Evolutionary conservation across 2,888 invertebrate genomes (phyloP), one percentile per base, ranked within the genome.

Genomic region (Dynastes grantii): DNA sequence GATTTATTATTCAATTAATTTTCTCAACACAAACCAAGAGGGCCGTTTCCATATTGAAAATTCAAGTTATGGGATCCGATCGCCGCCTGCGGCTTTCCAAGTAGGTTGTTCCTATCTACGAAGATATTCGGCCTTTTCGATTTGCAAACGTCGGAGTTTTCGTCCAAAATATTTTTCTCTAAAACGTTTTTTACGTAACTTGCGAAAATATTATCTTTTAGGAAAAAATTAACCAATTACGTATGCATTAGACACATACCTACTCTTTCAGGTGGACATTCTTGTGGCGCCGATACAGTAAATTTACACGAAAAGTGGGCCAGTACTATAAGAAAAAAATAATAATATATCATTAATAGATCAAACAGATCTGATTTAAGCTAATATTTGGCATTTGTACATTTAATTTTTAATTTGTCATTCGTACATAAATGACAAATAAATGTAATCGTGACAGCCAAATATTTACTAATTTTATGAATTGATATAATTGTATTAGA

Each of bases 101-200:
- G 73, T 45, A 83, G 76, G 65, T 81, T 79, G 49, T 83, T 79
- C 51, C 79, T 80, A 64, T 81, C 82, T 5, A 83, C 81, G 76
- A 83, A 83, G 27, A 83, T 76, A 76, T 83, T 83, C 29, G 83
- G 82, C 9, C 82, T 55, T 55, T 78, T 80, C 22, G 79, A 49
- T 29, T 76, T 71, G 55, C 79, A 77, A 2, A 40, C 11, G 22
- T 27, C 29, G 13, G 55, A 53, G 27, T 32, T 65, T 45, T 77
- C 79, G 27, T 73, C 73, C 13, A 79, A 22, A 11, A 71, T 51
- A 58, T 79, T 77, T 49, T 51, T 79, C 61, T 67, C 79, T 79
- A 32, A 22, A 67, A 61, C 2, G 22, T 58, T 58, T 13, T 16
- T 58, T 22, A 27, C 16, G 4, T n/a, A 1, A 53, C 1, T 16